Conservation (phyloP, 2,888 invertebrate species). For the Callyntrura guangdongensis region DNA sequence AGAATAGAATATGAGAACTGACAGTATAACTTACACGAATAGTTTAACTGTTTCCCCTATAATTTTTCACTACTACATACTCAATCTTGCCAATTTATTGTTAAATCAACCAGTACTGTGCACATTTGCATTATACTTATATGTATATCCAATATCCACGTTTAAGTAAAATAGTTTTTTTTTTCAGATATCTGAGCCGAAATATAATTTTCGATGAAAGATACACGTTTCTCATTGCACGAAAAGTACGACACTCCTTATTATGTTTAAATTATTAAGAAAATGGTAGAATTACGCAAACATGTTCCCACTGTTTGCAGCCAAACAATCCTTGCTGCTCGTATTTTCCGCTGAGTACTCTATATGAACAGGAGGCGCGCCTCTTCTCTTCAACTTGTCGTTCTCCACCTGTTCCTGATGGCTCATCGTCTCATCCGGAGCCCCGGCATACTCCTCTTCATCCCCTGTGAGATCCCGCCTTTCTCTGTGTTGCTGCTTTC, state of each 20-base stretch:
- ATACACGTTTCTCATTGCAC: constrained; percentile 49
- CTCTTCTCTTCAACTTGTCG: constrained; percentile 28
- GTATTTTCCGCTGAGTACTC: constrained; percentile 80
- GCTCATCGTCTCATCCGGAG: not conserved
- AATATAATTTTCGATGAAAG: constrained; percentile 60
- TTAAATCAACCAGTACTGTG: not conserved
- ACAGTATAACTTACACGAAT: too few species aligned
- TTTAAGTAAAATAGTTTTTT: constrained; percentile 44
- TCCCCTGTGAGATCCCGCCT: constrained; percentile 29
- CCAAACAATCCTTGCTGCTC: constrained; percentile 80
- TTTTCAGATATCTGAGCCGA: constrained; percentile 50
- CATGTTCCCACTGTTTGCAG: constrained; percentile 79
- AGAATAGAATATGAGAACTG: too few species aligned
- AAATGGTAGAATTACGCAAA: constrained; percentile 69
- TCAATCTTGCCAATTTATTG: too few species aligned
- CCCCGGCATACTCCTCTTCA: not conserved
- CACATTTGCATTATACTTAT: too few species aligned
- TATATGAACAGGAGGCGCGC: constrained; percentile 70
- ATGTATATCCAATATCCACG: not conserved
- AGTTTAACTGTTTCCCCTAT: too few species aligned
- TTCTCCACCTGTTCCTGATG: not conserved
- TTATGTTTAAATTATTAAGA: not conserved
- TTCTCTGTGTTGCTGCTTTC: not conserved
- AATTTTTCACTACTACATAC: too few species aligned
- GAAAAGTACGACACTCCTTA: constrained; percentile 34